These are phyloP conservation scores for Hydrochoerus hydrochaeris DNA, from an alignment of 2,113 vertebrate species.

Conservation along the genomic window DNA sequence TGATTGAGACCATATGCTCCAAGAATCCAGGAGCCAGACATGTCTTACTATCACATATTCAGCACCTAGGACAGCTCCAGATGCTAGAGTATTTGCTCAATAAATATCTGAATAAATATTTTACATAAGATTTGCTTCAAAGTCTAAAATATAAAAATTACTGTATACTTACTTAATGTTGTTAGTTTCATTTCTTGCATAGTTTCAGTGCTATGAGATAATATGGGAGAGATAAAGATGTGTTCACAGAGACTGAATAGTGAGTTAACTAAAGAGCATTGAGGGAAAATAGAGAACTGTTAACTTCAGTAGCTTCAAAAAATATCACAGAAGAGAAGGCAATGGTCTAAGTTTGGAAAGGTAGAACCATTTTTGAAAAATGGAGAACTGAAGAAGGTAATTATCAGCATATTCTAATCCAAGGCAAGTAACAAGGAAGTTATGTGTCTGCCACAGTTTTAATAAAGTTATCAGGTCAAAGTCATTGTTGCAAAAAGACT, in stretches of 20 bases:
- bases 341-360: neutral
- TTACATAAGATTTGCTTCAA: neutral
- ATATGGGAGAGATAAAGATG: neutral
- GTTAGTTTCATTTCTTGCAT: neutral
- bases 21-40: neutral
- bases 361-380: neutral
- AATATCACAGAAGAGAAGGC: neutral
- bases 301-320: neutral
- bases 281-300: neutral
- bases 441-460: neutral
- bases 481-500: neutral
- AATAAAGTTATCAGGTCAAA: neutral
- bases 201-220: neutral
- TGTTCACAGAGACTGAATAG: neutral
- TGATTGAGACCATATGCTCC: neutral
- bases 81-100: neutral
- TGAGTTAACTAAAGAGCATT: neutral
- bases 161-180: neutral
- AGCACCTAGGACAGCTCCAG: conserved; percentile 19
- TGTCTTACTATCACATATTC: neutral
- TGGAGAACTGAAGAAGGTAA: neutral
- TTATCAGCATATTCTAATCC: neutral
- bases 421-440: neutral
- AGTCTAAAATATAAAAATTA: neutral
- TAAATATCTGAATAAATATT: neutral